These are phyloP conservation scores for Lypha dubia DNA, from an alignment of 2,888 invertebrate species.

Conservation along the genomic window DNA sequence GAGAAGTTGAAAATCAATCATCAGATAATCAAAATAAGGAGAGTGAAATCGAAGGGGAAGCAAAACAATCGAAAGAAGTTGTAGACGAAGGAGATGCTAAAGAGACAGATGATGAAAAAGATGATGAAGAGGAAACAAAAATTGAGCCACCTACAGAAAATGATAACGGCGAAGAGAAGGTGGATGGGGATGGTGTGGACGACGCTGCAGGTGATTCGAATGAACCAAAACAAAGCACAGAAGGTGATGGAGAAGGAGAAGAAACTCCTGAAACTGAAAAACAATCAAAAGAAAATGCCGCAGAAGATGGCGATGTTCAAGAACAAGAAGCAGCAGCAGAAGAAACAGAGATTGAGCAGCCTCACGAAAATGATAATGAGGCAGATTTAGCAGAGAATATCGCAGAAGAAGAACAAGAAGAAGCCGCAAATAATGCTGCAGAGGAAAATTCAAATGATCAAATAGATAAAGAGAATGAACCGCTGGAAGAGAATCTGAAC, in stretches of 20 bases:
- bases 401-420: constrained; percentile 6
- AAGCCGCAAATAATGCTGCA: not conserved
- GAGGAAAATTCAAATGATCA: not conserved
- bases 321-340: constrained; percentile 3
- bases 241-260: not conserved
- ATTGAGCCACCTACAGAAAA: not conserved
- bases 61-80: not conserved
- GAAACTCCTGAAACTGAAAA: not conserved
- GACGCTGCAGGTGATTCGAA: not conserved
- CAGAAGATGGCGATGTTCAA: not conserved
- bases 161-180: not conserved
- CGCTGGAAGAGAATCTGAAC: not conserved
- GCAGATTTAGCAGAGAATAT: no score
- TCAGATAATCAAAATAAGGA: not conserved
- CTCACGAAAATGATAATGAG: not conserved
- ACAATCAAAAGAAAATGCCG: not conserved
- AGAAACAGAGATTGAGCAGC: not conserved
- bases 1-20: not conserved
- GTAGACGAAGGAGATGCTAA: not conserved
- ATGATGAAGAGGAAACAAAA: not conserved
- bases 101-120: not conserved
- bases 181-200: not conserved
- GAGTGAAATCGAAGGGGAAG: not conserved
- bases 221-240: not conserved
- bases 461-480: not conserved